Conservation (phyloP, 1,140 invertebrate species). For the Drosophila pseudoobscura region DNA sequence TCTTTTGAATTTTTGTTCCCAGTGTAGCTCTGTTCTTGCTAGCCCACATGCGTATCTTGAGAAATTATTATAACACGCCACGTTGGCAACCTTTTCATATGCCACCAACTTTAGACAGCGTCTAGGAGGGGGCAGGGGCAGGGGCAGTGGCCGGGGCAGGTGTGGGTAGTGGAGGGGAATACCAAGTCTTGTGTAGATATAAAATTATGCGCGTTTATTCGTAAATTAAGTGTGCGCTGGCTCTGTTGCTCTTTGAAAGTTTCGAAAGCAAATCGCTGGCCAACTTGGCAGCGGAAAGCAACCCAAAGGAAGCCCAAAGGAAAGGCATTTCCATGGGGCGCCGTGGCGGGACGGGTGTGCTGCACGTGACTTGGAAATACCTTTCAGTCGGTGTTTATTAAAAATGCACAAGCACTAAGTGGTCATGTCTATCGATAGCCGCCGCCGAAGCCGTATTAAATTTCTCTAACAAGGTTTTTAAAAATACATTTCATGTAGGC, state of each 20-base stretch:
- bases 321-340: slow-evolving; percentile 17
- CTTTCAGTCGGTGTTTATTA: slow-evolving; percentile 54
- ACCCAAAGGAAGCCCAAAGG: background rate
- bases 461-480: slow-evolving; percentile 34
- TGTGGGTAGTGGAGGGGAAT: background rate
- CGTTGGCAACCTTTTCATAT: slow-evolving; percentile 81
- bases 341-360: background rate
- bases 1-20: too few species aligned
- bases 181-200: slow-evolving; percentile 68
- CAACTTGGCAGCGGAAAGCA: slow-evolving; percentile 34
- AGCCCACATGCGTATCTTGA: slow-evolving; percentile 59
- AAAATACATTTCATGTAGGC: slow-evolving; percentile 29
- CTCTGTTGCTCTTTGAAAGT: slow-evolving; percentile 70
- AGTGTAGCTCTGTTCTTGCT: background rate
- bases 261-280: slow-evolving; percentile 51
- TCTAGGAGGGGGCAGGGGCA: background rate
- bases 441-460: slow-evolving; percentile 27
- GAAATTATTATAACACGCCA: slow-evolving; percentile 81
- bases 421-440: slow-evolving; percentile 65
- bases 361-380: slow-evolving; percentile 33
- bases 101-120: slow-evolving; percentile 73
- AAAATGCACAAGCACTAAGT: slow-evolving; percentile 73
- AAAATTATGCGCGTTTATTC: slow-evolving; percentile 81
- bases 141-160: background rate
- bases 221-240: slow-evolving; percentile 77